A percentile compares a stretch with the other conserved stretches of the same genome.
Evolutionary conservation across 2,797 vertebrate species (phyloP).

Genomic region (Rhabdophis nuchalis): DNA sequence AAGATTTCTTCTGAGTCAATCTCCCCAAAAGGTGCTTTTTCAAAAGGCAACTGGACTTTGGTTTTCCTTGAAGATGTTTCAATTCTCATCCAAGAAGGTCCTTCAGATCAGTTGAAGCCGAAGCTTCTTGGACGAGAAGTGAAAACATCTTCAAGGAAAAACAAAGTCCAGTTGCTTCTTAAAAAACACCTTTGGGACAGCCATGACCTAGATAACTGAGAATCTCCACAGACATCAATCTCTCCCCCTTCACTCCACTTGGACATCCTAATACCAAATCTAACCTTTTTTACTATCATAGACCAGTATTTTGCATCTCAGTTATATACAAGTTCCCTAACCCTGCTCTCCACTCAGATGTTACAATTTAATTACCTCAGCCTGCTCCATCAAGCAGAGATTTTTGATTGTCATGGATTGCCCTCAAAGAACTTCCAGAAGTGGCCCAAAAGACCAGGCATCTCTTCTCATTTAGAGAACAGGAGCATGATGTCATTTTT

Average conservation of each 20-base stretch:
- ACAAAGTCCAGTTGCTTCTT: too few species aligned
- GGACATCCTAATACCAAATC: not conserved
- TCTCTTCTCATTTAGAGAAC: not conserved
- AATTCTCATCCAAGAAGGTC: too few species aligned
- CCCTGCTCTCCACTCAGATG: not conserved
- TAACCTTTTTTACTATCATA: not conserved
- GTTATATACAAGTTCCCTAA: not conserved
- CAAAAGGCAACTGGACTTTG: too few species aligned
- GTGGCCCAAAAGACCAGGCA: not conserved
- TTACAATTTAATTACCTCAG: not conserved
- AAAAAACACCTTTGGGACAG: too few species aligned
- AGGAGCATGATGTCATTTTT: not conserved
- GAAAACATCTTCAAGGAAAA: too few species aligned
- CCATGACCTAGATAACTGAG: too few species aligned
- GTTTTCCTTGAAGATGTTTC: too few species aligned
- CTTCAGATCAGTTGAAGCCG: too few species aligned
- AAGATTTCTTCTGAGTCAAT: not conserved
- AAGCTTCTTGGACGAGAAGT: too few species aligned
- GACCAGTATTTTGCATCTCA: not conserved
- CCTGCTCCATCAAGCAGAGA: not conserved
- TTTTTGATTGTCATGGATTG: not conserved
- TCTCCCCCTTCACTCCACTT: not conserved
- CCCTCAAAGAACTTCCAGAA: not conserved
- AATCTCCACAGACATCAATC: too few species aligned
- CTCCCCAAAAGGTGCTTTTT: not conserved